Evolutionary conservation across 2,113 vertebrate species (phyloP).

Genomic region (Austrofundulus limnaeus): DNA sequence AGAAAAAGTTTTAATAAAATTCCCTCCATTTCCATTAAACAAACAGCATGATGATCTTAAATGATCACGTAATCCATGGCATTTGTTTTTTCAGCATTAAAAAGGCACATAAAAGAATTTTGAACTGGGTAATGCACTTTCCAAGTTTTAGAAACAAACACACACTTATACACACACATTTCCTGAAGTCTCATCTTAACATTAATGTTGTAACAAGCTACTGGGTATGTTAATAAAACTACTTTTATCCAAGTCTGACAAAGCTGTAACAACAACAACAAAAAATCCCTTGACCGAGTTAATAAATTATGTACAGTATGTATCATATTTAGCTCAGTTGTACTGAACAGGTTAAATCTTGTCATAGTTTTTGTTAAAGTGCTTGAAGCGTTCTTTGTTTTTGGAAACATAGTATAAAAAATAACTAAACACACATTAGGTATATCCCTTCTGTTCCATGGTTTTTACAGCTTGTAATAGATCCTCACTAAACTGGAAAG

Average conservation of each 20-base stretch:
- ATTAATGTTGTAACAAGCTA: conserved; percentile 2
- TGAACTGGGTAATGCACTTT: neutral
- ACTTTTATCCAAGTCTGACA: conserved; percentile 8
- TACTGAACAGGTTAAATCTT: conserved; percentile 11
- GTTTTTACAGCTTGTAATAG: neutral
- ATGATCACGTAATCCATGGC: conserved; percentile 37
- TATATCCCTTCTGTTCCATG: neutral
- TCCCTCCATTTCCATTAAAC: conserved; percentile 53
- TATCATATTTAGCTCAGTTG: conserved; percentile 23
- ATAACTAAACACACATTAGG: conserved; percentile 35
- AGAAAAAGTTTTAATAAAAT: conserved; percentile 62
- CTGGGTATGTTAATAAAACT: neutral
- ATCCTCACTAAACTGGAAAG: neutral
- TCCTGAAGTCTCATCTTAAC: neutral
- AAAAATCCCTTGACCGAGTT: neutral
- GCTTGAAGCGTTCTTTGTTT: conserved; percentile 48
- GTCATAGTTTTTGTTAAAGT: conserved; percentile 54
- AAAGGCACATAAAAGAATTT: conserved; percentile 37
- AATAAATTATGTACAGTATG: neutral
- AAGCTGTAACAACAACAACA: conserved; percentile 6
- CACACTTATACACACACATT: neutral
- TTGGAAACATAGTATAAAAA: conserved; percentile 33
- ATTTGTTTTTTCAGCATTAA: conserved; percentile 27
- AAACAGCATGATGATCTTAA: conserved; percentile 31
- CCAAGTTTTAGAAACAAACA: conserved; percentile 11